Base-by-base conservation (phyloP, 2,888 invertebrate species). In the Gnatocerus cornutus region DNA sequence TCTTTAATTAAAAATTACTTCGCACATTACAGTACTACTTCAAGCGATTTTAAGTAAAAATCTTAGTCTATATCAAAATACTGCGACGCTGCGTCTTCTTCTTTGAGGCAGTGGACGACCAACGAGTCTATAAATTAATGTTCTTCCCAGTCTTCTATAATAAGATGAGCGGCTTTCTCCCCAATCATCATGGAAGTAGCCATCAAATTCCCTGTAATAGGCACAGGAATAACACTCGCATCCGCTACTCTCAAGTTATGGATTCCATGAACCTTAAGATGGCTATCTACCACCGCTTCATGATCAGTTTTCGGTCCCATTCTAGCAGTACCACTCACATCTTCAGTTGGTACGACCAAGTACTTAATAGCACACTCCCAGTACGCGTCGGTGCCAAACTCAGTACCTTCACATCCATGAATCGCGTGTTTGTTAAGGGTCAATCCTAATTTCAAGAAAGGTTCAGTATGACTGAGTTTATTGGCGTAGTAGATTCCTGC, bases 161-260 rank as follows among this genome's bases (percentile, higher is more conserved):
- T 63, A 9, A 63, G 21, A 39, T 63, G 53, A 3, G 52, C 63
- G 4, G 89, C 90, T 79, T 91, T 92, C 81, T 93, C 92, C 0
- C 90, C 93, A 52, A 93, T 89, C 89, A 92, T 90, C 73, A 90
- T 88, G 0, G 90, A 88, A 0, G 91, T 90, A 0, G 91, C 92
- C 80, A 90, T 89, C 0, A 91, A 90, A 78, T 92, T 91, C 1
- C 91, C 90, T 0, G 90, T 88, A 16, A 90, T 84, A 1, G 90
- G 88, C 3, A 87, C 83, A 0, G 92, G 92, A 74, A 90, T 89
- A 30, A 93, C 84, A 74, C 93, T 91, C 3, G 91, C 89, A 80
- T 92, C 92, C 0, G 87, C 90, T 0, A 92, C 91, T 8, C 92
- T 86, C 41, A 92, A 81, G 1, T 85, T 85, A 4, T 86, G 79